Conservation (phyloP, 2,113 vertebrate genomes). For the Callaeas wilsoni region DNA sequence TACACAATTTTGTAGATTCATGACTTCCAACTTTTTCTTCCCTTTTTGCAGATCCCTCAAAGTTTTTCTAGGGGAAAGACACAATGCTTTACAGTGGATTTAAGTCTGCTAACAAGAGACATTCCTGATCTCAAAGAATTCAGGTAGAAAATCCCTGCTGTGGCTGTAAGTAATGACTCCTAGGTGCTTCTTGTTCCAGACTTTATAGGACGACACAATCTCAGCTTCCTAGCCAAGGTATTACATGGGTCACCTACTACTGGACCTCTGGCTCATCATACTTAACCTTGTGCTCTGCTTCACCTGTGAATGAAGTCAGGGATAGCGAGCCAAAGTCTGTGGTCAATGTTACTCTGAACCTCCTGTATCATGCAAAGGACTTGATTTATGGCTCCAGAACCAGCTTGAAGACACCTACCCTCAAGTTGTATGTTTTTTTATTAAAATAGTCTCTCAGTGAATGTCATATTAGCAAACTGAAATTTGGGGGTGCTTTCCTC, state of each 20-base stretch:
- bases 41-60: not conserved
- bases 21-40: not conserved
- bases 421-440: not conserved
- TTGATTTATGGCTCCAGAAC: not conserved
- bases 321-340: not conserved
- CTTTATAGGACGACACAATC: not conserved
- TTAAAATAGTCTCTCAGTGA: not conserved
- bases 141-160: not conserved
- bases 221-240: not conserved
- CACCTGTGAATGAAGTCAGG: slow-evolving; percentile 8
- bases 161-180: not conserved
- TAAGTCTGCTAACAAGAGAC: not conserved
- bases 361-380: not conserved
- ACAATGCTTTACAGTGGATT: not conserved
- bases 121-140: not conserved
- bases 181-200: not conserved
- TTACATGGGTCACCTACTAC: not conserved
- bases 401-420: not conserved
- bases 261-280: not conserved
- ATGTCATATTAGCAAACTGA: not conserved
- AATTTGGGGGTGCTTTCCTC: not conserved
- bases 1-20: not conserved
- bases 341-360: not conserved
- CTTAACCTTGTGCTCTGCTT: not conserved
- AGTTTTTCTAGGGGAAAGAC: not conserved